Base-by-base conservation (phyloP, 2,888 invertebrate genomes). In the Philereme vetulata region DNA sequence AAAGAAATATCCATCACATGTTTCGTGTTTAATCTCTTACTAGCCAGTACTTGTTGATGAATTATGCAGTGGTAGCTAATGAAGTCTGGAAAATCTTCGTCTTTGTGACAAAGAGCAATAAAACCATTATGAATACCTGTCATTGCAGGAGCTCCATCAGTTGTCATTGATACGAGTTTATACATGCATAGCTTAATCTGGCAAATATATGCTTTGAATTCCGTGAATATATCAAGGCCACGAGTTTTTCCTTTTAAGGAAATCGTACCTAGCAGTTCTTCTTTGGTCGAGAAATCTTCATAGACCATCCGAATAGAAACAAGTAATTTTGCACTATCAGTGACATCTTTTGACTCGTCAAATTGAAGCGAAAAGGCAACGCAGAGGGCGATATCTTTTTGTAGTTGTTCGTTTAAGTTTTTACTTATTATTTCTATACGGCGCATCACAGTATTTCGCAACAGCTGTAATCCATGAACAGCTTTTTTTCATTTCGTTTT, bases 81-180 rank as follows among this genome's bases (percentile, higher is more conserved):
- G 11, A 35, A 42, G n/a, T 42, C 42, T 42, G 42, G 42, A n/a
- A 42, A 42, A n/a, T 42, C 42, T 42, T 42, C 42, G 50, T 34
- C 32, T 50, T 55, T 50, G 5, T 35, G 55, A 44, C 34, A 42
- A n/a, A 48, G 48, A 7, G 49, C 49, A 21, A 32, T 56, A 42
- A 42, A 42, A 59, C 64, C 67, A 65, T 65, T 67, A 57, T 67
- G 56, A 60, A 57, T 60, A 60, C 64, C 64, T 60, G 60, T 62
- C 60, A 64, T 68, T 60, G 62, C 62, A 58, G 65, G 62, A 63
- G 60, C 61, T 33, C 60, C 59, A 66, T 65, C 64, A 55, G 62
- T 68, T 63, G 66, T 66, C 56, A 70, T 67, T 61, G 63, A 70
- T 51, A 67, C 68, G 52, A 69, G 57, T 67, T 68, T 70, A 68